Conservation (phyloP, 2,888 invertebrate species). For the Plebejus melissa region DNA sequence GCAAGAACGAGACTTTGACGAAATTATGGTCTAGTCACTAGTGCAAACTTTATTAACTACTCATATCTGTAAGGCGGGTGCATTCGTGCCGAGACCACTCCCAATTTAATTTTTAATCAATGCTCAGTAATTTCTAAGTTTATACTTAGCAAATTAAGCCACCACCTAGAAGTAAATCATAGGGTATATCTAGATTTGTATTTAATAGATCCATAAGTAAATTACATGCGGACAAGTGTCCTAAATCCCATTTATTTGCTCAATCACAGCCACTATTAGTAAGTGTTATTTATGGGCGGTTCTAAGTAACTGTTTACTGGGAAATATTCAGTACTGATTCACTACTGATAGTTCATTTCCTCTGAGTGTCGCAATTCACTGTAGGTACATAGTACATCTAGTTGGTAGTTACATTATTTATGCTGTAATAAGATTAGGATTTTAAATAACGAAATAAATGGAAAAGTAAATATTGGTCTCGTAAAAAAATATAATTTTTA, state of each 20-base stretch:
- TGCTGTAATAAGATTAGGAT: background rate
- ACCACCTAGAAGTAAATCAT: background rate
- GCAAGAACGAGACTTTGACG: no score
- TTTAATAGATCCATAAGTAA: background rate
- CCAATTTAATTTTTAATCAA: background rate
- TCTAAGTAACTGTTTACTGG: slow-evolving; percentile 15
- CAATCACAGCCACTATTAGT: slow-evolving; percentile 9
- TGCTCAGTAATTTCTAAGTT: background rate
- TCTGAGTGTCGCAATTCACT: slow-evolving; percentile 9
- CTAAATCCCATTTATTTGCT: slow-evolving; percentile 17
- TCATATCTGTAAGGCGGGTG: no score
- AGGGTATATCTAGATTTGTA: background rate
- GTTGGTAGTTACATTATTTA: slow-evolving; percentile 1
- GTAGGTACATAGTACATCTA: background rate
- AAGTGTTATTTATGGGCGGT: slow-evolving; percentile 13
- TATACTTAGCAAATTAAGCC: background rate
- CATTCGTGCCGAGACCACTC: background rate
- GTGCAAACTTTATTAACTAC: no score
- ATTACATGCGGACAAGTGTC: slow-evolving; percentile 5
- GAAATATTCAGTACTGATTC: slow-evolving; percentile 18
- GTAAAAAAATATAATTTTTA: background rate
- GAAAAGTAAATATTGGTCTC: background rate
- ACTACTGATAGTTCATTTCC: slow-evolving; percentile 21
- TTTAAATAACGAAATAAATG: background rate
- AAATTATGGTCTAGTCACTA: no score